Percentiles rank a stretch among this genome's conserved stretches.
Evolutionary conservation across 2,888 invertebrate species (phyloP).

Genomic region (Temnothorax rugatulus): DNA sequence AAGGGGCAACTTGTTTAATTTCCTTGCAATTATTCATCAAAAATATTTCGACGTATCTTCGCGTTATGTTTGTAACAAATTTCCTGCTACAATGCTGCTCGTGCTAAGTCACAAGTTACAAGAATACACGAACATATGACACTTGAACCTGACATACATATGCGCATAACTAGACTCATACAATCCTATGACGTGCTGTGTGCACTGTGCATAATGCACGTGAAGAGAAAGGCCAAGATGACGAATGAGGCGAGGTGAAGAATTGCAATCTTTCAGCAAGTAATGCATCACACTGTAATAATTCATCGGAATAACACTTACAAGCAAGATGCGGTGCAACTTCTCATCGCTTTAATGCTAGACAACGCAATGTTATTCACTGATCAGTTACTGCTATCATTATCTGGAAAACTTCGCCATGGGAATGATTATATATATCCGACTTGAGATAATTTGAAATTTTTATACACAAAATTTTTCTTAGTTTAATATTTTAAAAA

Average conservation of each 20-base stretch:
- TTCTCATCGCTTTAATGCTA: conserved; percentile 44
- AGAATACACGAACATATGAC: conserved; percentile 34
- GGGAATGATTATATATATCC: neutral
- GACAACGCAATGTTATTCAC: conserved; percentile 38
- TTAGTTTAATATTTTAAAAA: neutral
- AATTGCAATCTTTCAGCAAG: conserved; percentile 70
- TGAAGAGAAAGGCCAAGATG: conserved; percentile 65
- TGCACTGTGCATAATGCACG: conserved; percentile 45
- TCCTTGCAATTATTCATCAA: conserved; percentile 6
- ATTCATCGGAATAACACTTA: conserved; percentile 62
- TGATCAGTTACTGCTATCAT: conserved; percentile 11
- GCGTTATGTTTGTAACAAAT: neutral
- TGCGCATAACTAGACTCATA: conserved; percentile 31
- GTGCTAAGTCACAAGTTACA: conserved; percentile 27
- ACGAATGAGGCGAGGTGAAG: conserved; percentile 70
- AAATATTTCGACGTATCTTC: conserved; percentile 11
- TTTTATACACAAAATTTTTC: neutral
- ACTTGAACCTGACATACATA: conserved; percentile 34
- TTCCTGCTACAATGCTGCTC: neutral
- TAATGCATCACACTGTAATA: conserved; percentile 61
- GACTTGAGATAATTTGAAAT: neutral
- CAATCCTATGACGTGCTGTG: conserved; percentile 28
- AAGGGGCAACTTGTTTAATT: neutral
- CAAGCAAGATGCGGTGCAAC: conserved; percentile 38
- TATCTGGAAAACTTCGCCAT: neutral